phyloP scores from a whole-genome alignment of 2,888 invertebrate genomes.

The Luperina nickerlii region DNA sequence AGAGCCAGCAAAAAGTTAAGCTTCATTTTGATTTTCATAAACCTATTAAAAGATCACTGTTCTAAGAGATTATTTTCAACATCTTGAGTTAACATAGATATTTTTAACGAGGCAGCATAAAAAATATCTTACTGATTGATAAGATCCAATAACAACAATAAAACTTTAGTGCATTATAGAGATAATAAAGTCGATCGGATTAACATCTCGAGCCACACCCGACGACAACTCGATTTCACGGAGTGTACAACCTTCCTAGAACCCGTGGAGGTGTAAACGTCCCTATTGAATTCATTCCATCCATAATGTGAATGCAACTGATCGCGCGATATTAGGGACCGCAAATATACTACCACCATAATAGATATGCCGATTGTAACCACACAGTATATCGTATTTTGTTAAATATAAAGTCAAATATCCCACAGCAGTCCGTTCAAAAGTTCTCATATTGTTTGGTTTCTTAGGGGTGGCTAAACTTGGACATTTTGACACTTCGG shows the following conservation, averaged over 20 bases:
- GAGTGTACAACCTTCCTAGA: conserved; percentile 79
- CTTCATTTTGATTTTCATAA: conserved; percentile 9
- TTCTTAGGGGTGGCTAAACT: conserved; percentile 80
- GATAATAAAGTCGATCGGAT: conserved; percentile 75
- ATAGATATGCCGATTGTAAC: conserved; percentile 27
- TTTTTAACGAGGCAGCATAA: conserved; percentile 42
- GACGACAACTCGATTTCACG: conserved; percentile 84
- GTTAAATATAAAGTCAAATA: conserved; percentile 46
- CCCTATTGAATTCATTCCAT: conserved; percentile 78
- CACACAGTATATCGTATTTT: conserved; percentile 39
- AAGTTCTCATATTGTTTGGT: conserved; percentile 62
- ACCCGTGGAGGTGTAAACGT: conserved; percentile 81
- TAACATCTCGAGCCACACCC: conserved; percentile 81
- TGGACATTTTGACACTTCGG: conserved; percentile 89
- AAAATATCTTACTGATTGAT: conserved; percentile 50
- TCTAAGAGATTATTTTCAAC: conserved; percentile 29
- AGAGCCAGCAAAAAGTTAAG: background rate
- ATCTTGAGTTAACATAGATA: conserved; percentile 33
- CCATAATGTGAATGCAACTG: conserved; percentile 75
- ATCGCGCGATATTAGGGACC: conserved; percentile 81
- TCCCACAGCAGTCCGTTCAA: conserved; percentile 44
- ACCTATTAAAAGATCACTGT: conserved; percentile 28
- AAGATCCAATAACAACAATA: conserved; percentile 60
- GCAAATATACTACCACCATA: conserved; percentile 72
- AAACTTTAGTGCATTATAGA: conserved; percentile 57